phyloP scores from a whole-genome alignment of 1,140 invertebrate species.

The Mamestra configurata region DNA sequence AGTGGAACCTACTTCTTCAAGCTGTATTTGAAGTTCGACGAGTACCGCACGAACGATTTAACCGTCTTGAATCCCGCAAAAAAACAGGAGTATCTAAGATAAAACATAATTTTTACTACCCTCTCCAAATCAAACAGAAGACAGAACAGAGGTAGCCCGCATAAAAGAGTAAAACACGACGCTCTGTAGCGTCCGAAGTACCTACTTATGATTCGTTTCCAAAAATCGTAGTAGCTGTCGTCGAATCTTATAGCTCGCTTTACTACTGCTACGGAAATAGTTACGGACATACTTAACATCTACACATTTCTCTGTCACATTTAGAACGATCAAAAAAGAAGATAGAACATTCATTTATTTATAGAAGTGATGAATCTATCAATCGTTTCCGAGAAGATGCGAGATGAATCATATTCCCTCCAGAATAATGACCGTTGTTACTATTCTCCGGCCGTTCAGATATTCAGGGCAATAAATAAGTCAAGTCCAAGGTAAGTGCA shows the following conservation, averaged over 20 bases:
- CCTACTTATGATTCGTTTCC: background rate
- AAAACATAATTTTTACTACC: too few relatives aligned
- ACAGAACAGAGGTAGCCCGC: background rate
- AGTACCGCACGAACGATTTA: too few relatives aligned
- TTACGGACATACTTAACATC: background rate
- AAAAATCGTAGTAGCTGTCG: background rate
- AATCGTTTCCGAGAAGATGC: slow-evolving; percentile 18
- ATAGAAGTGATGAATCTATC: slow-evolving; percentile 41
- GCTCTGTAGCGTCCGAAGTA: background rate
- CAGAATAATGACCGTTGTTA: slow-evolving; percentile 34
- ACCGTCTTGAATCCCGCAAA: too few relatives aligned
- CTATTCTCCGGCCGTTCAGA: slow-evolving; percentile 45
- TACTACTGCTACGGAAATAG: slow-evolving; percentile 10
- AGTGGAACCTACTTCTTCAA: too few relatives aligned
- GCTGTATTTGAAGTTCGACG: too few relatives aligned
- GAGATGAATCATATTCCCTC: slow-evolving; percentile 41
- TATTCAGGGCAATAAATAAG: slow-evolving; percentile 67
- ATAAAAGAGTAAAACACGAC: background rate
- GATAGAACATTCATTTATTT: background rate
- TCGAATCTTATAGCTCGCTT: background rate
- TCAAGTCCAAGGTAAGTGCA: slow-evolving; percentile 65
- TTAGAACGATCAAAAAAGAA: slow-evolving; percentile 31
- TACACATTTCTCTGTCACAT: slow-evolving; percentile 6
- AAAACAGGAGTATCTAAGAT: too few relatives aligned
- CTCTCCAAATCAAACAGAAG: too few relatives aligned